These are phyloP conservation scores for Graptemys geographica DNA, from an alignment of 2,797 vertebrate genomes.

Conservation along the genomic window DNA sequence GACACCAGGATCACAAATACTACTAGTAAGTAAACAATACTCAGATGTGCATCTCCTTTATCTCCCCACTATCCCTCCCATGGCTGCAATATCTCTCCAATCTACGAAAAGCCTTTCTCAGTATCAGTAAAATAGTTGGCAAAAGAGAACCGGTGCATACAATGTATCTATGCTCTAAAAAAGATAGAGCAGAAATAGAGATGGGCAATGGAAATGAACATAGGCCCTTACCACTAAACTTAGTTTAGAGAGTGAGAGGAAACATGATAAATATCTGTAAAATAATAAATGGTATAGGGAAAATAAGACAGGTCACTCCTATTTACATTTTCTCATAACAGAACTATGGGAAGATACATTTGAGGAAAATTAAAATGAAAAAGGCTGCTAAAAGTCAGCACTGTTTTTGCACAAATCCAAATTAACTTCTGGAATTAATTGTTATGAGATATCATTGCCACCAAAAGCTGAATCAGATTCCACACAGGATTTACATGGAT, in stretches of 20 bases:
- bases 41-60: neutral
- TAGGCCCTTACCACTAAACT: neutral
- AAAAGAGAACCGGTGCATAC: neutral
- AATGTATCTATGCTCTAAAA: neutral
- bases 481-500: neutral
- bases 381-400: neutral
- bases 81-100: neutral
- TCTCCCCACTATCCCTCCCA: neutral
- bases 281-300: neutral
- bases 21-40: neutral
- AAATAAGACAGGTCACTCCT: neutral
- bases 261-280: neutral
- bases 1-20: neutral
- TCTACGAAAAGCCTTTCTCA: neutral
- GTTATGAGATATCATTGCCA: neutral
- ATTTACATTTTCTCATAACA: neutral
- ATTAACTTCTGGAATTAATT: neutral
- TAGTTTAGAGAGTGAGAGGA: neutral
- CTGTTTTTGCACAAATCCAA: too few relatives aligned
- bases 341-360: neutral
- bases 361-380: neutral
- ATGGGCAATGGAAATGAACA: neutral
- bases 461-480: neutral
- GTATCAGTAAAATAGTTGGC: neutral
- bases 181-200: neutral